Base-by-base conservation (phyloP, 2,888 invertebrate species). In the Lampropteryx suffumata region DNA sequence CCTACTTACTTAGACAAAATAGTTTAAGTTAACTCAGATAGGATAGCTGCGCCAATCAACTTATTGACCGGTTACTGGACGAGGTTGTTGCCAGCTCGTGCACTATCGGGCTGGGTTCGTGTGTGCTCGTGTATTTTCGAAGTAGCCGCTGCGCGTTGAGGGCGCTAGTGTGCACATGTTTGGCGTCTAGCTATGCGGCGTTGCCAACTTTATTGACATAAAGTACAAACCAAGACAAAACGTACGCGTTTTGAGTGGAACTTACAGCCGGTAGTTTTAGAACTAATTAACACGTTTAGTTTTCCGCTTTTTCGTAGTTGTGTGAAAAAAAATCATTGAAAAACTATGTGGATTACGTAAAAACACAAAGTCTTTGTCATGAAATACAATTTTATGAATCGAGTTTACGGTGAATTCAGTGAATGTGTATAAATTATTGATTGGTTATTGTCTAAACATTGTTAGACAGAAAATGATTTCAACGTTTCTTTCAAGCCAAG, bases 141-240 rank as follows among this genome's bases (percentile, higher is more conserved):
- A 74, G 70, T 71, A 72, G 73, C 89, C 90, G 86, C 88, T 90
- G 90, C 89, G 91, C 84, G 90, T 86, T 85, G 91, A 75, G 89
- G 91, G 90, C 91, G 90, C 91, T 80, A 69, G 79, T 76, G 87
- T 82, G 76, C 84, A 82, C 84, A 84, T 88, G 88, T 88, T 88
- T 88, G 84, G 90, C 90, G 89, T 90, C 90, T 86, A 75, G 76
- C 75, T 79, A 78, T 82, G 90, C 91, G 87, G 85, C 87, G 91
- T 91, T 91, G 91, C 90, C 91, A 90, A 84, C 81, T 89, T 82
- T 89, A 89, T 88, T 84, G 87, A 89, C 87, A 84, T 55, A 76
- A 80, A 80, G 84, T 84, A 85, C 77, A 76, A 81, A 79, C 77
- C 78, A 84, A 88, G 86, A 89, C 86, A 87, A 87, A 88, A 88